Conservation (phyloP, 37 sponge, comb jelly and placozoan species). For the Aplysina aerophoba region DNA sequence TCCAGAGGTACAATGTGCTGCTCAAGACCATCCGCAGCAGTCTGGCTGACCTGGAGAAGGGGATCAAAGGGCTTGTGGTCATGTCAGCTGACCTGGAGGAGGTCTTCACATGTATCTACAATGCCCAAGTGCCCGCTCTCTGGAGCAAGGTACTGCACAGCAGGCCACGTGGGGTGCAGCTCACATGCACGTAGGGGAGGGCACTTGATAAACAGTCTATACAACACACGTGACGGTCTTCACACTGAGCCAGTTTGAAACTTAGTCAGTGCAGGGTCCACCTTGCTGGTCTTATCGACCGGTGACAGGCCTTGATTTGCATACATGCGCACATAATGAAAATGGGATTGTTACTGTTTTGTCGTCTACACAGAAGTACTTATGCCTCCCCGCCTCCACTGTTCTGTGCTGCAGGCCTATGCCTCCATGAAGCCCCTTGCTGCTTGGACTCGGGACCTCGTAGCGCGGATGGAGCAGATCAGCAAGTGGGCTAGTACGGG, state of each 20-base stretch:
- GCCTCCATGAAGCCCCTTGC: slow-evolving; percentile 94
- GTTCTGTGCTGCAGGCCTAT: slow-evolving; percentile 60
- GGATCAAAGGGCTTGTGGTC: slow-evolving; percentile 98
- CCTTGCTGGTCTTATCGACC: too few species aligned
- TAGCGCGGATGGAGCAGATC: slow-evolving; percentile 93
- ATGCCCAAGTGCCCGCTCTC: slow-evolving; percentile 90
- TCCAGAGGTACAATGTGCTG: slow-evolving; percentile 95
- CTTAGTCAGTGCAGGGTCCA: too few species aligned
- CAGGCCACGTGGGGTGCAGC: too few species aligned
- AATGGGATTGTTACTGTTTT: too few species aligned
- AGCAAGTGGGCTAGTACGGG: slow-evolving; percentile 92
- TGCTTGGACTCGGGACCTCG: slow-evolving; percentile 96
- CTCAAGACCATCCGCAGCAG: slow-evolving; percentile 80
- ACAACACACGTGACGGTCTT: too few species aligned
- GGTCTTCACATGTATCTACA: slow-evolving; percentile 91
- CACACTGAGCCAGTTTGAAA: too few species aligned
- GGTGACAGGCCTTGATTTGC: too few species aligned
- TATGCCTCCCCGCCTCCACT: background rate
- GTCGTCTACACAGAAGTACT: too few species aligned
- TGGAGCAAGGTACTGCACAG: slow-evolving; percentile 86
- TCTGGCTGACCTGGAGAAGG: slow-evolving; percentile 94
- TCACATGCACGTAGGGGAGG: too few species aligned
- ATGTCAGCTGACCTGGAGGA: slow-evolving; percentile 99
- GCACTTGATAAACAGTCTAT: too few species aligned
- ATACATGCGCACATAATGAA: too few species aligned